Percentiles rank a stretch among this genome's conserved stretches.
Evolutionary conservation across 2,888 invertebrate species (phyloP).

Genomic region (Steromphala cineraria): DNA sequence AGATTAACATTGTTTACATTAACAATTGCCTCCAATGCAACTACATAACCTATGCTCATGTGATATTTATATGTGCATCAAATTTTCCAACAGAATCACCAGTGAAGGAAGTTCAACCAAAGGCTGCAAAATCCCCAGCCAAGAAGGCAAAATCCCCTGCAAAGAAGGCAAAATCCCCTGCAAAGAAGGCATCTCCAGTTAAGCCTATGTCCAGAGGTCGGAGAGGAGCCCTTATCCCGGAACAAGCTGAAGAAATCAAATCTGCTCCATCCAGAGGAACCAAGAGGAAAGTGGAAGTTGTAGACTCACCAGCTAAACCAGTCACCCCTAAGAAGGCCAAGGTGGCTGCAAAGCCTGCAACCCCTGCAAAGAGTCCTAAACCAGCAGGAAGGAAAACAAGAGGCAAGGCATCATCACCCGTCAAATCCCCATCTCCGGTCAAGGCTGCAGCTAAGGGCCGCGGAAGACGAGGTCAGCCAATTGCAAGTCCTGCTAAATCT

Average conservation of each 20-base stretch:
- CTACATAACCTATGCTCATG: too few species aligned
- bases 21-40: too few species aligned
- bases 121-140: background rate
- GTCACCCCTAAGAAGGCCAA: conserved; percentile 16
- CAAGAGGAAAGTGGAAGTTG: background rate
- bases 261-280: background rate
- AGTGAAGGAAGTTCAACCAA: conserved; percentile 16
- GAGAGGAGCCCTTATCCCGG: conserved; percentile 22
- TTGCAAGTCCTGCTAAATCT: background rate
- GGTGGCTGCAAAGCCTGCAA: conserved; percentile 29
- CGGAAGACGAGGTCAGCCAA: background rate
- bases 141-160: background rate
- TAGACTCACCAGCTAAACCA: background rate
- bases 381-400: background rate
- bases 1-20: too few species aligned
- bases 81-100: background rate
- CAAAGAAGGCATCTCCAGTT: conserved; percentile 18
- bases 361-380: conserved; percentile 32
- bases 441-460: conserved; percentile 21
- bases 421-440: conserved; percentile 14
- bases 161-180: background rate
- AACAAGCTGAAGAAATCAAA: background rate
- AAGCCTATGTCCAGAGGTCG: background rate
- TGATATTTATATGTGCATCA: too few species aligned
- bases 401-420: background rate